These are phyloP conservation scores for Rallus crepitans DNA, from an alignment of 2,797 vertebrate genomes.

Conservation along the genomic window DNA sequence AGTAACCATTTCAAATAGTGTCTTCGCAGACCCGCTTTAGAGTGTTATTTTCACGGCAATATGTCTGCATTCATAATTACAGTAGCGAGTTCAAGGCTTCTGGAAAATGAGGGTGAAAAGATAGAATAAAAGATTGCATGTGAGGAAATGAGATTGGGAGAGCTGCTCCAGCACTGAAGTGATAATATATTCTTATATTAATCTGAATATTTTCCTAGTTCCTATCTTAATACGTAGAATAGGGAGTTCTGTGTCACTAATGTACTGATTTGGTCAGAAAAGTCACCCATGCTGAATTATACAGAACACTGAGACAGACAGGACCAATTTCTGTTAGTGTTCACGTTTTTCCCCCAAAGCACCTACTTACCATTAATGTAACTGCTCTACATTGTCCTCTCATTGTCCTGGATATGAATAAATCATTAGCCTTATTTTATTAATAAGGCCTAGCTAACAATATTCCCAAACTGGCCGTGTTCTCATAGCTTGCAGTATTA, in stretches of 20 bases:
- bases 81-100: constrained; percentile 54
- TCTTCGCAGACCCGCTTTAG: constrained; percentile 45
- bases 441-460: constrained; percentile 77
- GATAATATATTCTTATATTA: constrained; percentile 55
- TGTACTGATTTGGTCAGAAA: constrained; percentile 65
- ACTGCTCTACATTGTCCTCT: constrained; percentile 67
- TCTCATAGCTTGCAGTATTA: constrained; percentile 52
- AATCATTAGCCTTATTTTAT: constrained; percentile 82
- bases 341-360: constrained; percentile 60
- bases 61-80: constrained; percentile 71
- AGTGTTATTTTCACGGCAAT: constrained; percentile 56
- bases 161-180: constrained; percentile 13
- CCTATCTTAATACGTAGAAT: constrained; percentile 43
- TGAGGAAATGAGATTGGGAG: constrained; percentile 37
- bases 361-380: constrained; percentile 73
- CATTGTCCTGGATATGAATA: constrained; percentile 82
- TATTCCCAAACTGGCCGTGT: constrained; percentile 65
- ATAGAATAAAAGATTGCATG: constrained; percentile 65
- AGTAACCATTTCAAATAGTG: constrained; percentile 20
- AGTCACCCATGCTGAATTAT: constrained; percentile 31
- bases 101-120: constrained; percentile 52
- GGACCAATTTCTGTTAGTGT: constrained; percentile 57
- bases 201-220: constrained; percentile 54
- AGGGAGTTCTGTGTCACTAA: constrained; percentile 56
- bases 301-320: constrained; percentile 61